Evolutionary conservation across 2,888 invertebrate species (phyloP).

Genomic region (Tipula vernalis): DNA sequence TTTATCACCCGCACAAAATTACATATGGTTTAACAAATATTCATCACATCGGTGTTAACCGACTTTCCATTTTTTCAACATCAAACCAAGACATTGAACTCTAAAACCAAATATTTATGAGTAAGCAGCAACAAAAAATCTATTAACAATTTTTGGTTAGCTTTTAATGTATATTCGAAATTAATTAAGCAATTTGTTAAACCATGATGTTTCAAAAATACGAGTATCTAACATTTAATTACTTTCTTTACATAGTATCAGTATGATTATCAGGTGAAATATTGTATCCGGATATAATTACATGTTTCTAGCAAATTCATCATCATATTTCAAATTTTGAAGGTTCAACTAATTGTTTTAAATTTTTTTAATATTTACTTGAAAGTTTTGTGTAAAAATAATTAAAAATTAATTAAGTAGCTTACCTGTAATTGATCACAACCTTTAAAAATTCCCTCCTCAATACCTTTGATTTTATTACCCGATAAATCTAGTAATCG

Average conservation of each 20-base stretch:
- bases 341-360: background rate
- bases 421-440: constrained; percentile 55
- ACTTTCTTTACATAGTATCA: background rate
- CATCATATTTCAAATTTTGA: background rate
- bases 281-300: background rate
- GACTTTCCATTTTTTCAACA: background rate
- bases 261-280: background rate
- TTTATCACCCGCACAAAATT: background rate
- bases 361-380: background rate
- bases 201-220: background rate
- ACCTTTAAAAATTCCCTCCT: constrained; percentile 76
- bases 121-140: background rate
- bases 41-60: background rate
- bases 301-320: background rate
- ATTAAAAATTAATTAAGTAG: background rate
- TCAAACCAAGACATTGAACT: background rate
- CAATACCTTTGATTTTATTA: constrained; percentile 68
- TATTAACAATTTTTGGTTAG: background rate
- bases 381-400: no score
- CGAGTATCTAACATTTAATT: background rate
- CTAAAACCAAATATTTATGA: background rate
- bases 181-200: background rate
- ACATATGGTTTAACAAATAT: background rate
- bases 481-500: constrained; percentile 65
- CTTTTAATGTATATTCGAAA: no score